phyloP scores from a whole-genome alignment of 2,888 invertebrate genomes.

The Leptinotarsa juncta region DNA sequence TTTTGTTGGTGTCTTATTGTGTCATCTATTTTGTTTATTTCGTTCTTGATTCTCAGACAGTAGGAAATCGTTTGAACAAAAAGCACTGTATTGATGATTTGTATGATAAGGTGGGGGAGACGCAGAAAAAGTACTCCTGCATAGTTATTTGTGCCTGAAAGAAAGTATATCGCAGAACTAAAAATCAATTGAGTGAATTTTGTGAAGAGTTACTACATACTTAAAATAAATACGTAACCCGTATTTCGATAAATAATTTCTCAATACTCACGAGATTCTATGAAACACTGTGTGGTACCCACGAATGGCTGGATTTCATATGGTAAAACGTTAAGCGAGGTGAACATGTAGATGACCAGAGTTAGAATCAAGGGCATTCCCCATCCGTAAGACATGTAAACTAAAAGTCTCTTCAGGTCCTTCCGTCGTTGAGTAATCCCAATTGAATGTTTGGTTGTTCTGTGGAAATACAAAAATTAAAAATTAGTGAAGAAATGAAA shows the following conservation, averaged over 20 bases:
- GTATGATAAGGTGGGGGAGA: slow-evolving; percentile 72
- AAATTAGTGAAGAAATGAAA: not conserved
- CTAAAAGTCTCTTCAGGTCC: slow-evolving; percentile 71
- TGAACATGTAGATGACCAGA: slow-evolving; percentile 69
- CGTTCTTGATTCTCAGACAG: slow-evolving; percentile 79
- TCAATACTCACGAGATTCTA: slow-evolving; percentile 66
- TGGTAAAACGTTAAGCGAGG: slow-evolving; percentile 67
- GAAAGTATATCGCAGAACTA: not conserved
- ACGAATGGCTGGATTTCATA: slow-evolving; percentile 71
- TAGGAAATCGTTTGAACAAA: slow-evolving; percentile 78
- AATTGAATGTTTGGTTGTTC: slow-evolving; percentile 50
- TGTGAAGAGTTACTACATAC: no score
- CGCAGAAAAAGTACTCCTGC: slow-evolving; percentile 53
- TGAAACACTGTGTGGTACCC: slow-evolving; percentile 73
- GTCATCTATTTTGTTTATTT: slow-evolving; percentile 77
- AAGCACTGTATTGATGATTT: slow-evolving; percentile 74
- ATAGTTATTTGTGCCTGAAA: slow-evolving; percentile 52
- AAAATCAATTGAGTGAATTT: no score
- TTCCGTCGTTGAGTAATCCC: slow-evolving; percentile 66
- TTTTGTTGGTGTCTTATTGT: slow-evolving; percentile 68
- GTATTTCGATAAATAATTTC: no score
- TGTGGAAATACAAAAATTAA: slow-evolving; percentile 22
- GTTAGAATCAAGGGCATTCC: slow-evolving; percentile 72
- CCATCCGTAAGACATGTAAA: slow-evolving; percentile 81
- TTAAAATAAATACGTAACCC: no score